These are phyloP conservation scores for Odocoileus hemionus DNA, from an alignment of 2,113 vertebrate genomes.

Conservation along the genomic window DNA sequence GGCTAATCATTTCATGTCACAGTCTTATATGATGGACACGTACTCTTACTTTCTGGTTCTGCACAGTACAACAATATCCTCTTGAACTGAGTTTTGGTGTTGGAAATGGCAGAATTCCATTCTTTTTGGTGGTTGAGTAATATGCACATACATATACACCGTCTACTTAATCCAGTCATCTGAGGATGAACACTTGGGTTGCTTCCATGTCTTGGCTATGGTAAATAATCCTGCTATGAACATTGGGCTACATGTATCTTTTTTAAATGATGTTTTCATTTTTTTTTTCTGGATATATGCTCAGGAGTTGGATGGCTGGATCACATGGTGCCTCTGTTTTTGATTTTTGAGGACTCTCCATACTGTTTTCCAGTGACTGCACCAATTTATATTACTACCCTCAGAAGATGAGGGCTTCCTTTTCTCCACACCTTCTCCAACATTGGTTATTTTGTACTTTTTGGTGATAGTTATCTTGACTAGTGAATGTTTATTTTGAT, in stretches of 20 bases:
- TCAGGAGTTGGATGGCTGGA: background rate
- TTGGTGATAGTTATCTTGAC: too few relatives aligned
- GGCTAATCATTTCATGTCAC: background rate
- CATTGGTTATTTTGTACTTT: background rate
- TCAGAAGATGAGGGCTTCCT: background rate
- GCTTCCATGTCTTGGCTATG: background rate
- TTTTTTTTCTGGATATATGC: background rate
- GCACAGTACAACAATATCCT: background rate
- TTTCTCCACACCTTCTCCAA: background rate
- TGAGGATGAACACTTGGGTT: background rate
- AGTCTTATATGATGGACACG: background rate
- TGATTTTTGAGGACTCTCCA: background rate
- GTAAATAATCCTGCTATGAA: background rate
- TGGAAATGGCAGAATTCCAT: background rate
- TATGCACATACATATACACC: background rate
- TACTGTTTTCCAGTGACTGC: background rate
- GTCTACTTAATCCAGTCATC: background rate
- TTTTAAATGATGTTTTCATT: background rate
- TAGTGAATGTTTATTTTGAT: background rate
- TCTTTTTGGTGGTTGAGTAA: background rate
- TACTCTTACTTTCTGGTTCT: background rate
- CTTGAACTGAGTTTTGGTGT: background rate
- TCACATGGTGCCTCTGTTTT: background rate
- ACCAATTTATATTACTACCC: background rate
- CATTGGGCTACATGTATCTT: background rate